Percentiles rank a stretch among this genome's conserved stretches.
Conservation (phyloP, 2,113 vertebrate genomes). For the Dermatemys mawii region DNA sequence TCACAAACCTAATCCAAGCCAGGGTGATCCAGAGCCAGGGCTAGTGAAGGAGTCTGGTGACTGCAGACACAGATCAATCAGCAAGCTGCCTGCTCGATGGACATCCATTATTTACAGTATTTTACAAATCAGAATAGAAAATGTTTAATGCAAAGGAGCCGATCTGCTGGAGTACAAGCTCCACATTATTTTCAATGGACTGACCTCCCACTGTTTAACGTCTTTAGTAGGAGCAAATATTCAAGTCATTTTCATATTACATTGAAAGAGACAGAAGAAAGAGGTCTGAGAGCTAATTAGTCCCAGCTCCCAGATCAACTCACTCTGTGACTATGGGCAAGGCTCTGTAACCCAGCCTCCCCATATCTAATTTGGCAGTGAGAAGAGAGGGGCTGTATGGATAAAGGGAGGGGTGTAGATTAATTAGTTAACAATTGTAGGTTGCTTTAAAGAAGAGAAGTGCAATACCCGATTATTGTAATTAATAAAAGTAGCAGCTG, state of each 20-base stretch:
- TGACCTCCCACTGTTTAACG: fast-evolving
- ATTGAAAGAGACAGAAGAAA: fast-evolving
- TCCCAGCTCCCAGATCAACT: fast-evolving
- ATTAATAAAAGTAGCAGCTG: not conserved
- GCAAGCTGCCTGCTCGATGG: fast-evolving
- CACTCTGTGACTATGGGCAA: not conserved
- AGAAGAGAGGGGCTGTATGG: fast-evolving
- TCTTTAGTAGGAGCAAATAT: fast-evolving
- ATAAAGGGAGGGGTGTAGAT: fast-evolving
- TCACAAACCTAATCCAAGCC: not conserved
- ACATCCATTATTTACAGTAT: fast-evolving
- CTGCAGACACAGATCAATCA: fast-evolving
- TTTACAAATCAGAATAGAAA: fast-evolving
- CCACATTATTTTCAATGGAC: fast-evolving
- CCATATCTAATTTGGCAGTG: not conserved
- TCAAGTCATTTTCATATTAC: fast-evolving
- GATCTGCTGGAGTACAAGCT: fast-evolving
- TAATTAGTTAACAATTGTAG: not conserved
- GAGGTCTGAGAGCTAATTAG: fast-evolving
- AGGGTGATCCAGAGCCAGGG: fast-evolving
- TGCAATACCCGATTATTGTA: not conserved
- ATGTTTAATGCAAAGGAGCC: fast-evolving
- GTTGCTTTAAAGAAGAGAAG: not conserved
- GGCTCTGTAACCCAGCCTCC: fast-evolving
- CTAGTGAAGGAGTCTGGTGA: fast-evolving